Conservation (phyloP, 30 jellyfish, hydroid and myxozoan species). For the Calvadosia cruxmelitensis region DNA sequence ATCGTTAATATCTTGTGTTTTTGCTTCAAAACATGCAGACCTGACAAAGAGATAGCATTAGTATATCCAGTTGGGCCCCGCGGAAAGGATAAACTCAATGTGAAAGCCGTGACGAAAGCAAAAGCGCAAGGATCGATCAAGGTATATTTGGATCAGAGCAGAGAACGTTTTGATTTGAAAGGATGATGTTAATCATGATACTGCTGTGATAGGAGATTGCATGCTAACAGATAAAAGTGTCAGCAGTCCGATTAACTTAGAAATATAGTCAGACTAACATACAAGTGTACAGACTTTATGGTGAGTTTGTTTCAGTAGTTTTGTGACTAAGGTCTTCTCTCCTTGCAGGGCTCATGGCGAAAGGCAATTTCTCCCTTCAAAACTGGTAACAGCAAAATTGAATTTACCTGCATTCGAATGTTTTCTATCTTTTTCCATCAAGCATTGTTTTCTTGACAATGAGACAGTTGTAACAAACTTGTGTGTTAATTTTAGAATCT, state of each 20-base stretch:
- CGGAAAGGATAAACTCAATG: constrained; percentile 24
- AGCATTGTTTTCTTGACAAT: too few species aligned
- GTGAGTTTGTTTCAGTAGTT: not conserved
- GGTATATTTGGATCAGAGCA: too few species aligned
- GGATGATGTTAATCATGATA: too few species aligned
- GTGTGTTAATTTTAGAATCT: not conserved
- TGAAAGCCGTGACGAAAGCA: constrained; percentile 14
- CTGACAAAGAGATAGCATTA: constrained; percentile 81
- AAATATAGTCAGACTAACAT: too few species aligned
- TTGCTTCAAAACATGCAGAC: too few species aligned
- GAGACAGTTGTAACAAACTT: too few species aligned
- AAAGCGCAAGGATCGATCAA: constrained; percentile 54
- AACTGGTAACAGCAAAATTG: too few species aligned
- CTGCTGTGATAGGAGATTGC: not conserved
- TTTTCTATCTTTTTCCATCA: too few species aligned
- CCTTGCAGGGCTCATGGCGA: constrained; percentile 72
- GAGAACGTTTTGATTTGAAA: too few species aligned
- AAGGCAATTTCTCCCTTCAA: constrained; percentile 86
- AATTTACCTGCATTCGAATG: too few species aligned
- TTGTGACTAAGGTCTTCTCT: not conserved
- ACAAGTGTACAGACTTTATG: not conserved
- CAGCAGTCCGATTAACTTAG: too few species aligned
- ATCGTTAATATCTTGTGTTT: too few species aligned
- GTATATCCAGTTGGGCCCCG: constrained; percentile 84
- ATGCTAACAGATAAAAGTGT: not conserved